These are phyloP conservation scores for Neodon shergylaensis DNA, from an alignment of 2,113 vertebrate species.

Conservation along the genomic window DNA sequence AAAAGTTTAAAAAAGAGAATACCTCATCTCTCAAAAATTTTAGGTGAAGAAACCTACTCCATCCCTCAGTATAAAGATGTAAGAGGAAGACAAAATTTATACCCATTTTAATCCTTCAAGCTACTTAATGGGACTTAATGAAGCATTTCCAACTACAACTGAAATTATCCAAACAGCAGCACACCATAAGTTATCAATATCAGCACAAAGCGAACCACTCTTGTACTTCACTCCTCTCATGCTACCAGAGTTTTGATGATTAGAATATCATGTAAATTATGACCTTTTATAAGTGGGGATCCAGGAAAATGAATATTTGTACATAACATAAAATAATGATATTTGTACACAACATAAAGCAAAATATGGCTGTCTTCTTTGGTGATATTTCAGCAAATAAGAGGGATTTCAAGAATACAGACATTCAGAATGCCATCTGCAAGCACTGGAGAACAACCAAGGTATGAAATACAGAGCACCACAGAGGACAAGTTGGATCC, in stretches of 20 bases:
- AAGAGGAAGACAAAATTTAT: slow-evolving; percentile 46
- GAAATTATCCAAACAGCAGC: slow-evolving; percentile 50
- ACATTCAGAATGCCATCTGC: not conserved
- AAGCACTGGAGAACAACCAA: not conserved
- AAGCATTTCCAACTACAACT: slow-evolving; percentile 57
- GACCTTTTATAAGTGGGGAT: not conserved
- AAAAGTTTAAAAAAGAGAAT: not conserved
- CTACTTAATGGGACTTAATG: slow-evolving; percentile 66
- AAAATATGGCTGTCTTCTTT: not conserved
- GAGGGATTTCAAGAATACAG: not conserved
- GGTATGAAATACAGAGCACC: not conserved
- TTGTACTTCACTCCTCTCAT: not conserved
- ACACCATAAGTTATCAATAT: slow-evolving; percentile 15
- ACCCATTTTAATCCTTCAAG: slow-evolving; percentile 19
- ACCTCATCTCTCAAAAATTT: not conserved
- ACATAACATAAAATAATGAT: not conserved
- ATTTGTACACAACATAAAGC: not conserved
- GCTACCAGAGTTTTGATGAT: not conserved
- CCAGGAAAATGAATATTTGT: slow-evolving; percentile 1
- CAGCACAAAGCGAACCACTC: not conserved
- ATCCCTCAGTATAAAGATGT: slow-evolving; percentile 38
- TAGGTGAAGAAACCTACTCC: not conserved
- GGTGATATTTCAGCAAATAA: not conserved
- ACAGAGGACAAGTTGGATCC: not conserved
- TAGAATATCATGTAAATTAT: not conserved